phyloP scores from a whole-genome alignment of 2,797 vertebrate species.

The Columba guinea region DNA sequence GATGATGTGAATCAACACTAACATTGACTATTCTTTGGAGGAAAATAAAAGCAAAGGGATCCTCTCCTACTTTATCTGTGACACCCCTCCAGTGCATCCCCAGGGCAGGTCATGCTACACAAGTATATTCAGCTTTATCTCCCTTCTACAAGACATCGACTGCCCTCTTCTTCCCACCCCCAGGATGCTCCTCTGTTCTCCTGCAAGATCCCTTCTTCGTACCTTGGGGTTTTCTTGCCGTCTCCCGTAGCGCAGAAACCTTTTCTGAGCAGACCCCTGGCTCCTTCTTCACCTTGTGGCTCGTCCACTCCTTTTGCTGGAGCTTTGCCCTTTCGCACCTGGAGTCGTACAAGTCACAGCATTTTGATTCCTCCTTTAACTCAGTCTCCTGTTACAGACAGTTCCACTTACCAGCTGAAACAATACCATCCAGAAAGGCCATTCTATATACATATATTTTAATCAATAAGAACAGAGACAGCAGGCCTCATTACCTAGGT shows the following conservation, averaged over 20 bases:
- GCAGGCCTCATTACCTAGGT: background rate
- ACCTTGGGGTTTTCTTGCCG: background rate
- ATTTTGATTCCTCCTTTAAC: background rate
- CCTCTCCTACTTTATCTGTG: background rate
- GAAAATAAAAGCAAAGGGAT: background rate
- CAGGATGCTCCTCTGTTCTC: background rate
- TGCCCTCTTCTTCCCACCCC: background rate
- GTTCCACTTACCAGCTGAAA: background rate
- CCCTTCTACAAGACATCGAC: too few relatives aligned
- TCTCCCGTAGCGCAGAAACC: background rate
- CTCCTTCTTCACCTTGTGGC: background rate
- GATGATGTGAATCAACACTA: background rate
- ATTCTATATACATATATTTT: background rate
- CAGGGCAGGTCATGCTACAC: too few relatives aligned
- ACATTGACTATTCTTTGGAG: too few relatives aligned
- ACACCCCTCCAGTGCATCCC: too few relatives aligned
- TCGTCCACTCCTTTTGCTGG: background rate
- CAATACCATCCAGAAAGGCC: background rate
- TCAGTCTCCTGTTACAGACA: background rate
- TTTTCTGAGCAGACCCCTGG: background rate
- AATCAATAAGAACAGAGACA: background rate
- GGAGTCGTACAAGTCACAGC: background rate
- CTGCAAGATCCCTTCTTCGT: background rate
- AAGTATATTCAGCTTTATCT: background rate
- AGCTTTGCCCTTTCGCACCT: background rate